Conservation (phyloP, 1,140 invertebrate genomes). For the Prorops nasuta region DNA sequence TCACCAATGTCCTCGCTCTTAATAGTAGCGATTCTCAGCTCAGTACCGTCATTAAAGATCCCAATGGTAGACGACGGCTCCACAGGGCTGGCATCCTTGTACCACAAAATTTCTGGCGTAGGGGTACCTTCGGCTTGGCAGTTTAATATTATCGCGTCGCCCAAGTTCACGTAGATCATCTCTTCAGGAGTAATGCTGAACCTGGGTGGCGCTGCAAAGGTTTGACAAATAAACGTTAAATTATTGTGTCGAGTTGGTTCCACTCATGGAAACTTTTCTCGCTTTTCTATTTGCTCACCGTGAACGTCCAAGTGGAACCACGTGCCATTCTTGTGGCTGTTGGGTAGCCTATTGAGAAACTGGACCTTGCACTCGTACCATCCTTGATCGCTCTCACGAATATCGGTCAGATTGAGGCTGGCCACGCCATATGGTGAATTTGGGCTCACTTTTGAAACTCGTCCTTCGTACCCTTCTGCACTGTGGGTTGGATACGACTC, state of each 20-base stretch:
- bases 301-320: slow-evolving; percentile 97
- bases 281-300: slow-evolving; percentile 55
- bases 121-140: slow-evolving; percentile 93
- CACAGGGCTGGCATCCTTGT: slow-evolving; percentile 86
- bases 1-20: slow-evolving; percentile 91
- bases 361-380: slow-evolving; percentile 98
- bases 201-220: slow-evolving; percentile 75
- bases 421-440: slow-evolving; percentile 86
- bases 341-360: slow-evolving; percentile 90
- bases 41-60: slow-evolving; percentile 88
- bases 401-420: slow-evolving; percentile 91
- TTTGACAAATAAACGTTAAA: slow-evolving; percentile 4
- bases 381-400: slow-evolving; percentile 89
- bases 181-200: slow-evolving; percentile 91
- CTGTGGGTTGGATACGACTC: slow-evolving; percentile 93
- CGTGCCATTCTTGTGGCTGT: slow-evolving; percentile 86
- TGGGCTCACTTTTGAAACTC: slow-evolving; percentile 82
- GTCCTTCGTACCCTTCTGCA: slow-evolving; percentile 86
- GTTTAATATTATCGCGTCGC: slow-evolving; percentile 91
- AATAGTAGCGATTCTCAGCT: slow-evolving; percentile 86
- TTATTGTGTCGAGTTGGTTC: neutral
- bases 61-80: slow-evolving; percentile 81
- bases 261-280: neutral
- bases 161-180: slow-evolving; percentile 93
- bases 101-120: slow-evolving; percentile 87